A percentile compares a stretch with the other conserved stretches of the same genome.
phyloP scores from a whole-genome alignment of 2,888 invertebrate genomes.

The Noctua janthina region DNA sequence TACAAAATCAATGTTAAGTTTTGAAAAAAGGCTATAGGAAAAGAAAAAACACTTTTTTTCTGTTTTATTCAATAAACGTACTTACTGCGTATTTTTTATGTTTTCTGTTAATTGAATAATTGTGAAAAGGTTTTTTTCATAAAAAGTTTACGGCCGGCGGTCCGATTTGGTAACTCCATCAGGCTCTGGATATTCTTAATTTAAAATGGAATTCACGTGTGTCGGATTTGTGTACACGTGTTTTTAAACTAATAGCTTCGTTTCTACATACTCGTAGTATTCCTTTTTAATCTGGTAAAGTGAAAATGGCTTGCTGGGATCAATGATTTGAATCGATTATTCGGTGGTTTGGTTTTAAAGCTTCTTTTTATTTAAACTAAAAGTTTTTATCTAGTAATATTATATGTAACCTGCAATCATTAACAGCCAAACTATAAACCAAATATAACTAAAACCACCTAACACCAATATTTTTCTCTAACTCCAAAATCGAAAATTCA shows the following conservation, averaged over 20 bases:
- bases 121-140: constrained; percentile 12
- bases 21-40: background rate
- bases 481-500: constrained; percentile 41
- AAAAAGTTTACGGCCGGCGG: constrained; percentile 35
- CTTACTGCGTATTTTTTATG: background rate
- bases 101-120: constrained; percentile 27
- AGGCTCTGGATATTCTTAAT: constrained; percentile 23
- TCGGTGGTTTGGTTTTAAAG: background rate
- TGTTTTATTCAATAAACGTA: background rate
- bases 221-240: constrained; percentile 14
- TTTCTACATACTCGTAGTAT: background rate
- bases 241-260: constrained; percentile 16
- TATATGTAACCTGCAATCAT: background rate
- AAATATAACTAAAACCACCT: background rate
- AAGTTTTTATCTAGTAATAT: background rate
- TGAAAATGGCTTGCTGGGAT: background rate
- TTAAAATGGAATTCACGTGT: constrained; percentile 28
- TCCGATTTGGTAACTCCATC: constrained; percentile 16
- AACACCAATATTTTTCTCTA: constrained; percentile 34
- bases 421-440: background rate
- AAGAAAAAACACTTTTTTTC: background rate
- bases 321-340: background rate
- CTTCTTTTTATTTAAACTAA: background rate
- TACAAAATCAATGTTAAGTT: background rate
- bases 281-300: background rate